Base-by-base conservation (phyloP, 2,113 vertebrate species). In the Plecturocebus donacophilus region DNA sequence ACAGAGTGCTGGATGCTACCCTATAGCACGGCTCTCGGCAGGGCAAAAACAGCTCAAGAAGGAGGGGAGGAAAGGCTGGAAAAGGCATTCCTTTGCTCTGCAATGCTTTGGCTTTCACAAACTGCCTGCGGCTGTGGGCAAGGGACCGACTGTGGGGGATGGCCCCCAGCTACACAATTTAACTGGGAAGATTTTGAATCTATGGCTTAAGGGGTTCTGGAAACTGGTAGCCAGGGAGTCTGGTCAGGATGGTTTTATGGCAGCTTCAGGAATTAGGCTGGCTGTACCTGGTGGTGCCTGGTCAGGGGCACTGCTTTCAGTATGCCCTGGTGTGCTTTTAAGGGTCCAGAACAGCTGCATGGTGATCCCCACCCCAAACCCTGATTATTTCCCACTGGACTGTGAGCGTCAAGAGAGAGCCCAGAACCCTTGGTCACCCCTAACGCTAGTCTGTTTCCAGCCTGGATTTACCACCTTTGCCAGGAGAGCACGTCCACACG, bases 1-100 rank as follows among this genome's bases (percentile, higher is more conserved):
- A 3, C 13, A 64, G 38, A 1, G 0, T 0, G 19, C n/a, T 0
- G 1, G 8, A 32, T 6, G 16, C 35, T 11, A 17, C 32, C 23
- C 4, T 6, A 10, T 3, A 11, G 25, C 83, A 17, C 12, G 0
- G 73, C 21, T 32, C 76, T 40, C 19, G 2, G 61, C 7, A 1
- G 90, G 32, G 40, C 2, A 1, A 2, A 1, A 11, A 0, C 0
- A 0, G 86, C 81, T 42, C 17, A 0, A 21, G 23, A 27, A 21
- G 32, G 3, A 47, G 40, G 0, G 23, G 42, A 54, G 23, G 3
- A 2, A 27, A 25, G 47, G 49, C 30, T 1, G 0, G 32, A 2
- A 13, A 23, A 12, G 68, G 82, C n/a, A 0, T 6, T 2, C 2
- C 49, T 79, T 2, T 17, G 40, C 54, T 21, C 75, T 27, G 30